Base-by-base conservation (phyloP, 2,888 invertebrate genomes). In the Chorisops tibialis region DNA sequence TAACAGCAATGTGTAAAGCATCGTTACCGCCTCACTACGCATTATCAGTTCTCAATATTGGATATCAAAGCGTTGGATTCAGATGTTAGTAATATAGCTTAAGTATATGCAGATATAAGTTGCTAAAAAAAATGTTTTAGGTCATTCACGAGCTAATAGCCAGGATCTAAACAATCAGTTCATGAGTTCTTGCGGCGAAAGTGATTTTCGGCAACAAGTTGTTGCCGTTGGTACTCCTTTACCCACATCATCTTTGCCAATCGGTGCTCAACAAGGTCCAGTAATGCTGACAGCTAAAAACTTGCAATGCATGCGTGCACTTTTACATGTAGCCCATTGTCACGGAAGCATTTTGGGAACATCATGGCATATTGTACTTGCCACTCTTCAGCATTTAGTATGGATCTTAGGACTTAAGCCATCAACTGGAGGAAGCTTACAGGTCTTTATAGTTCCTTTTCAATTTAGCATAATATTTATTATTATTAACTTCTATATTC, bases 241-340 rank as follows among this genome's bases (percentile, higher is more conserved):
- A 68, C 96, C 95, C 2, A 91, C 92, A 5, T 87, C 91, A 2
- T 85, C 89, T 4, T 79, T 89, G 59, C 89, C 91, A 3, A 85
- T 87, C 59, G 89, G 87, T 82, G 75, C 77, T 5, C 79, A 79
- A 74, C 79, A 79, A 66, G 79, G 79, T 1, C 80, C 79, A 74
- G 97, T 98, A 59, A 96, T 97, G 95, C 82, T 99, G 72, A 98
- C 97, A 3, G 91, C 96, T 0, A 96, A 98, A 71, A 99, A 99
- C 83, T 84, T 99, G 61, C 95, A 97, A 71, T 96, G 96, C 30
- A 96, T 98, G 91, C 83, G 94, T 66, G 91, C 96, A 0, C 80
- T 99, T 51, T 81, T 99, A 49, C 86, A 88, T 70, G 82, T 96
- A 56, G 95, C 96, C 0, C 93, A 94, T 73, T 87, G 93, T 65